Percentiles rank a stretch among this genome's conserved stretches.
Conservation (phyloP, 2,113 vertebrate genomes). For the Pluvialis apricaria region DNA sequence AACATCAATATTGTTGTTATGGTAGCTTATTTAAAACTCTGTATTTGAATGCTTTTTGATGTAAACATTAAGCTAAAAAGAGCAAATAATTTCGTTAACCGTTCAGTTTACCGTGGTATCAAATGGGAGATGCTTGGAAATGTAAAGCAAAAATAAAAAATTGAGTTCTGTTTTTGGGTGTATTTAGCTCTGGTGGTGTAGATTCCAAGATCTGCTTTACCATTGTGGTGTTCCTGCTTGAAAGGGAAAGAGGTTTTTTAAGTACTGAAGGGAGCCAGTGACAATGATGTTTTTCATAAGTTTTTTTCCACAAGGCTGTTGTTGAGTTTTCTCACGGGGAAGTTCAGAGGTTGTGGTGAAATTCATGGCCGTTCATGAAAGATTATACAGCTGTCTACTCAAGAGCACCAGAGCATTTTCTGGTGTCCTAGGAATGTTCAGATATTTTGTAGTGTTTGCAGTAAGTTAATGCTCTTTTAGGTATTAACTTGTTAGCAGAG, state of each 20-base stretch:
- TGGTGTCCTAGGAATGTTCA: not conserved
- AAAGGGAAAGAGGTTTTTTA: not conserved
- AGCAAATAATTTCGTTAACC: not conserved
- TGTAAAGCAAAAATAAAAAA: slow-evolving; percentile 47
- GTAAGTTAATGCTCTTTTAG: not conserved
- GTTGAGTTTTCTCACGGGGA: not conserved
- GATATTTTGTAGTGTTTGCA: not conserved
- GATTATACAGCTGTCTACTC: not conserved
- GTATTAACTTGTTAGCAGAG: not conserved
- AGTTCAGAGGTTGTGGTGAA: not conserved
- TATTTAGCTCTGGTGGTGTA: not conserved
- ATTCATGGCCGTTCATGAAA: rapidly evolving
- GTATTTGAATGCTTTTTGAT: slow-evolving; percentile 34
- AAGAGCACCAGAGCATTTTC: not conserved
- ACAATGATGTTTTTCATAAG: not conserved
- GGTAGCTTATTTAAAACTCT: not conserved
- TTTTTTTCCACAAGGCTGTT: not conserved
- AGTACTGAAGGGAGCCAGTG: not conserved
- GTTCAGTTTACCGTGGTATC: not conserved
- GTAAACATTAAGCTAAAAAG: slow-evolving; percentile 6
- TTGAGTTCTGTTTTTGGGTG: not conserved
- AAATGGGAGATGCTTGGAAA: slow-evolving; percentile 40
- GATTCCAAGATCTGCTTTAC: not conserved
- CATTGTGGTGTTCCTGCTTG: not conserved
- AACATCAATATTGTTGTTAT: not conserved